Percentiles rank a stretch among this genome's conserved stretches.
Conservation (phyloP, 2,888 invertebrate genomes). For the Cephus rjabovi region DNA sequence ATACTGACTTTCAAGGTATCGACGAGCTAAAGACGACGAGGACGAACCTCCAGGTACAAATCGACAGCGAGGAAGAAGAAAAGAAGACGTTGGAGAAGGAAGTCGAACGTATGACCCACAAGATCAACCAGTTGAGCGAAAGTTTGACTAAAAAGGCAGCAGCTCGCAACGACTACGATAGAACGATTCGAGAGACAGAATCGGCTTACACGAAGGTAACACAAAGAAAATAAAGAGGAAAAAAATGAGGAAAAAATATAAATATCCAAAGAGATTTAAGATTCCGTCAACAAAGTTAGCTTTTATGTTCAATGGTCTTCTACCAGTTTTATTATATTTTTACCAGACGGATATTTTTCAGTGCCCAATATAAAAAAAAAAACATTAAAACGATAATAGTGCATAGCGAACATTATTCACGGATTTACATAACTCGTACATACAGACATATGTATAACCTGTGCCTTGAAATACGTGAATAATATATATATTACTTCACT, state of each 20-base stretch:
- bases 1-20: slow-evolving; percentile 34
- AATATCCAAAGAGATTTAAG: background rate
- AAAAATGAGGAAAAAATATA: background rate
- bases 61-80: slow-evolving; percentile 43
- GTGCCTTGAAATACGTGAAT: background rate
- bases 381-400: background rate
- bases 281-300: background rate
- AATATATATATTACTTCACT: background rate
- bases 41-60: slow-evolving; percentile 37
- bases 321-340: background rate
- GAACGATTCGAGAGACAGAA: slow-evolving; percentile 47
- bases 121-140: slow-evolving; percentile 43
- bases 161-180: slow-evolving; percentile 42
- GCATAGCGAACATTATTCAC: background rate
- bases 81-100: slow-evolving; percentile 41
- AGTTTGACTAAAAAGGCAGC: slow-evolving; percentile 42
- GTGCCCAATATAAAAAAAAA: background rate
- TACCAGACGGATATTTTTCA: background rate
- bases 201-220: slow-evolving; percentile 46
- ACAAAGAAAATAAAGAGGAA: background rate
- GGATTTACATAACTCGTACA: background rate
- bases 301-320: background rate
- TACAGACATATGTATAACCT: background rate
- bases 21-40: slow-evolving; percentile 43
- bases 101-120: slow-evolving; percentile 42